Percentiles rank a stretch among this genome's conserved stretches.
phyloP scores from a whole-genome alignment of 2,888 invertebrate genomes.

The Chorisops tibialis region DNA sequence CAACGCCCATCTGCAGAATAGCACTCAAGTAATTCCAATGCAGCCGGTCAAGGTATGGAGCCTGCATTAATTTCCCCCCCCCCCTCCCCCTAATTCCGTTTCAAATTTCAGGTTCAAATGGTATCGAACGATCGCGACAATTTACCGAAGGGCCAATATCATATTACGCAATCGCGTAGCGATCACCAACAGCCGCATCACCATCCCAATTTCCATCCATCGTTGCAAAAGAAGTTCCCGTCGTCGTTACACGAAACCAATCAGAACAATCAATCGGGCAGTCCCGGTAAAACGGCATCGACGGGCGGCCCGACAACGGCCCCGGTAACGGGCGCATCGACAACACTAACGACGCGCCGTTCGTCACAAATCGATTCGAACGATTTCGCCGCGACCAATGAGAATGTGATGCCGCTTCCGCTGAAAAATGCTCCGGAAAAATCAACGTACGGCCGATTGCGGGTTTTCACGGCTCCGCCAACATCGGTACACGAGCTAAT shows the following conservation, averaged over 20 bases:
- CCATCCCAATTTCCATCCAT: conserved; percentile 11
- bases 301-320: conserved; percentile 10
- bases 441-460: conserved; percentile 68
- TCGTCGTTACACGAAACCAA: conserved; percentile 16
- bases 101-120: conserved; percentile 25
- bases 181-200: conserved; percentile 34
- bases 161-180: conserved; percentile 25
- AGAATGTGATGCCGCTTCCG: conserved; percentile 8
- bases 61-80: too few relatives aligned
- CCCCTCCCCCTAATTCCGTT: too few relatives aligned
- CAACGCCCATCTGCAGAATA: conserved; percentile 25
- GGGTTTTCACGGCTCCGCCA: conserved; percentile 67
- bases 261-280: conserved; percentile 17
- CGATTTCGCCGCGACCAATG: background rate
- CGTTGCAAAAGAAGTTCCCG: conserved; percentile 26
- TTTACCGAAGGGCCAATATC: conserved; percentile 7
- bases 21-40: conserved; percentile 39
- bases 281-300: conserved; percentile 13
- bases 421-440: conserved; percentile 54
- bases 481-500: conserved; percentile 55
- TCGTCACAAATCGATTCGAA: background rate
- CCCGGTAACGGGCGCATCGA: background rate
- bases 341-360: background rate
- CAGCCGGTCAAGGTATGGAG: conserved; percentile 38
- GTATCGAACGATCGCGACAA: conserved; percentile 11